Base-by-base conservation (phyloP, 2,797 vertebrate species). In the Darevskia mixta region DNA sequence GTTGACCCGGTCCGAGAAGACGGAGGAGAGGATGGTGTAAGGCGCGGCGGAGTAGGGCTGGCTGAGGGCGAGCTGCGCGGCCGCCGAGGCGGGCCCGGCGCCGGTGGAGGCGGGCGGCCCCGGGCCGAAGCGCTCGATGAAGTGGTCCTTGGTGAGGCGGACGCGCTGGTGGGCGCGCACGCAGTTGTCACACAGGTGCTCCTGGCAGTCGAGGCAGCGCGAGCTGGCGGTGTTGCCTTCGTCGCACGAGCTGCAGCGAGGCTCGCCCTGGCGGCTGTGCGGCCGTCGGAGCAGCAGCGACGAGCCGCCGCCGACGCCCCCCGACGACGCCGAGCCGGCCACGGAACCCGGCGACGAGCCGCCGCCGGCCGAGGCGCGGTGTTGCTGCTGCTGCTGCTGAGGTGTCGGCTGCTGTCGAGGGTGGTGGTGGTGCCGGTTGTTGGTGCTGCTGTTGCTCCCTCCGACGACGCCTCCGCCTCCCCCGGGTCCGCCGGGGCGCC, bases 81-180 rank as follows among this genome's bases (percentile, higher is more conserved):
- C 94, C n/a, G 94, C 90, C 23, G 96, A 90, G 0, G 95, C 93
- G 85, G 87, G 83, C 2, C 89, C 94, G 86, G 72, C 94, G 76
- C 88, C 94, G 75, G 80, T 94, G 72, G 88, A 77, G 86, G 11
- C 92, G 80, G 95, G 95, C 85, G 95, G 87, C 0, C 95, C 96
- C 67, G 96, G 97, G 32, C 96, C 96, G 93, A 98, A 97, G 92
- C 97, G 97, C 92, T 98, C 98, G 20, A 98, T 98, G 97, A 98
- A 98, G 96, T 99, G 98, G 97, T 98, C 98, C 96, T 98, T 98
- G 95, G 98, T 99, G 93, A 99, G 97, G 85, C 98, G 96, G 91
- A 99, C 98, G 79, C 98, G 96, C 95, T 98, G 98, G 95, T 99
- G 98, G 45, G 98, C 98, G 86, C 98, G 97, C 93, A 98, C 98